Evolutionary conservation across 2,113 vertebrate species (phyloP), one percentile per base, ranked within the genome.

Genomic region (Toxotes jaculatrix): DNA sequence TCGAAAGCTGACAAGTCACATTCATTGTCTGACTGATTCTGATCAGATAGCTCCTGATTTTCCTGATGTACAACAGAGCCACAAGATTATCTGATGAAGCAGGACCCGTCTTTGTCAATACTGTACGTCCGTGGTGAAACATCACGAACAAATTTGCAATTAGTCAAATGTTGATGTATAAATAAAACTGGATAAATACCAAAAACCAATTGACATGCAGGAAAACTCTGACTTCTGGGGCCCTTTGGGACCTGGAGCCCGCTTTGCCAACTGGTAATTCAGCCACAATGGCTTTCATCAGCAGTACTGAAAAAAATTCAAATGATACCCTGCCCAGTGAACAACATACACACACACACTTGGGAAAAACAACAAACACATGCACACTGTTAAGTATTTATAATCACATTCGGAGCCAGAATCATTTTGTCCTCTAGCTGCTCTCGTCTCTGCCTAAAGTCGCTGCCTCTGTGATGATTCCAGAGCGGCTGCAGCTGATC

Each of bases 401-500:
- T 83, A 85, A 85, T 85, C 80, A 21, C 40, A 40, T 27, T 80
- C 23, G 12, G 40, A 80, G 73, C 57, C 59, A 79, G 45, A 77
- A 60, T 51, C 10, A 4, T 71, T 85, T 74, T 79, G 89, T 87
- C 87, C 89, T 87, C 78, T 42, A 23, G 74, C 75, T 74, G 86
- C 75, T 83, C 83, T 86, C 70, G 6, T 70, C 67, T 49, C 31
- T 19, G 78, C 77, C 78, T 79, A 34, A 70, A 87, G 84, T 82
- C 68, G 43, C 81, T 68, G 78, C 66, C 45, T 78, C 38, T 81
- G 82, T 74, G 84, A 82, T 88, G 88, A 89, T 84, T 83, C 88
- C 77, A 32, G 55, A 9, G 82, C 83, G 78, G 82, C 83, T 80
- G 82, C 82, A 79, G 89, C 83, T 85, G 89, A 92, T 90, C 87